phyloP scores from a whole-genome alignment of 2,888 invertebrate species.

The Leptogaster cylindrica region DNA sequence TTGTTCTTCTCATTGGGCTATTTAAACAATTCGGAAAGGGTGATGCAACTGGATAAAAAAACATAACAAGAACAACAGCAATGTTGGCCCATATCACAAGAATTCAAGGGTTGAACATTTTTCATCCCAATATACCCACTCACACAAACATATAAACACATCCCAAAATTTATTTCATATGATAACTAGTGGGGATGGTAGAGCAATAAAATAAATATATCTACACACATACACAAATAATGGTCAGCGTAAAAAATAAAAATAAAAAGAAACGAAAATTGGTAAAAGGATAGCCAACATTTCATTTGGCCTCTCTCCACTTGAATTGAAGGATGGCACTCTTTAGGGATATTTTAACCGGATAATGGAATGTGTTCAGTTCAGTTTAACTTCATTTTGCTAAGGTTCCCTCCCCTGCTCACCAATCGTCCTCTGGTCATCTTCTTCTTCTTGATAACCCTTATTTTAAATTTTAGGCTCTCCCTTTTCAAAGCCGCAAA shows the following conservation, averaged over 20 bases:
- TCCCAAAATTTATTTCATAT: not conserved
- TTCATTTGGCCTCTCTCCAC: constrained; percentile 32
- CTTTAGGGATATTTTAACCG: constrained; percentile 36
- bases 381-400: no score
- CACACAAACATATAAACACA: not conserved
- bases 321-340: constrained; percentile 24
- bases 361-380: constrained; percentile 31
- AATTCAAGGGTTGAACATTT: no score
- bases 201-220: no score
- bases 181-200: not conserved
- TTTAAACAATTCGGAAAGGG: not conserved
- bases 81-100: not conserved
- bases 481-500: constrained; percentile 22
- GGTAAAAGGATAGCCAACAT: constrained; percentile 36
- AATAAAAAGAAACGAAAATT: no score
- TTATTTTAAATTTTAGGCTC: not conserved
- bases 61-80: no score
- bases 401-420: constrained; percentile 1
- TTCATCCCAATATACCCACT: constrained; percentile 20
- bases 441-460: not conserved
- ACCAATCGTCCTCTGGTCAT: not conserved
- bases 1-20: constrained; percentile 14
- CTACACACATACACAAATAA: no score
- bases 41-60: no score
- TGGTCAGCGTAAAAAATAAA: constrained; percentile 1